Percentiles rank a stretch among this genome's conserved stretches.
Evolutionary conservation across 2,888 invertebrate species (phyloP).

Genomic region (Eupithecia subfuscata): DNA sequence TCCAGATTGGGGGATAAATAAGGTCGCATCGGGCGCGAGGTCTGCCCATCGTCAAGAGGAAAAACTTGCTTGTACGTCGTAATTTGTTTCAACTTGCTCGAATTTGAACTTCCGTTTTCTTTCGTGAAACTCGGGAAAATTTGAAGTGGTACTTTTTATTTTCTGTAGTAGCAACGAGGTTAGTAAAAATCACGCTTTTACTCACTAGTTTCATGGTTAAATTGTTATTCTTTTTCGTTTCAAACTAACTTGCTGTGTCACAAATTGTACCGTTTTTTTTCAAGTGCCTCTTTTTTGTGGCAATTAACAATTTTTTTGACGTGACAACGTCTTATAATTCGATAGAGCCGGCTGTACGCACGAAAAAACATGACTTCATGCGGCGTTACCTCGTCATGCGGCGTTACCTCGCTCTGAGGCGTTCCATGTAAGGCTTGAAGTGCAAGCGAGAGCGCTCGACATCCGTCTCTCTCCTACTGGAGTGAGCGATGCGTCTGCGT

Average conservation of each 20-base stretch:
- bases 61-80: slow-evolving; percentile 7
- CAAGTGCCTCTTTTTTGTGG: background rate
- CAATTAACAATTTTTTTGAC: too few species aligned
- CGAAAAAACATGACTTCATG: too few species aligned
- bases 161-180: background rate
- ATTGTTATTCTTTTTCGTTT: background rate
- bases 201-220: background rate
- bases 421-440: too few species aligned
- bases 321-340: too few species aligned
- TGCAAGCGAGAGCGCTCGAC: too few species aligned
- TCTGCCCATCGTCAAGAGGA: slow-evolving; percentile 4
- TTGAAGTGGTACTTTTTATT: background rate
- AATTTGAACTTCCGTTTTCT: background rate
- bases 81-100: slow-evolving; percentile 10
- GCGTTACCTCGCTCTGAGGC: too few species aligned
- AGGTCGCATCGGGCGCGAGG: slow-evolving; percentile 16
- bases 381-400: too few species aligned
- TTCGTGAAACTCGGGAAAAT: background rate
- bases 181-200: background rate
- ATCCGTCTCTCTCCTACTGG: too few species aligned
- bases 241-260: background rate
- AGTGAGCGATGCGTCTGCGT: too few species aligned
- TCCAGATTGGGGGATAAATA: slow-evolving; percentile 32
- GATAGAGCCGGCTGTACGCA: too few species aligned
- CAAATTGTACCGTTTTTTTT: background rate